These are phyloP conservation scores for Diplazon laetatorius DNA, from an alignment of 2,888 invertebrate species.

Conservation along the genomic window DNA sequence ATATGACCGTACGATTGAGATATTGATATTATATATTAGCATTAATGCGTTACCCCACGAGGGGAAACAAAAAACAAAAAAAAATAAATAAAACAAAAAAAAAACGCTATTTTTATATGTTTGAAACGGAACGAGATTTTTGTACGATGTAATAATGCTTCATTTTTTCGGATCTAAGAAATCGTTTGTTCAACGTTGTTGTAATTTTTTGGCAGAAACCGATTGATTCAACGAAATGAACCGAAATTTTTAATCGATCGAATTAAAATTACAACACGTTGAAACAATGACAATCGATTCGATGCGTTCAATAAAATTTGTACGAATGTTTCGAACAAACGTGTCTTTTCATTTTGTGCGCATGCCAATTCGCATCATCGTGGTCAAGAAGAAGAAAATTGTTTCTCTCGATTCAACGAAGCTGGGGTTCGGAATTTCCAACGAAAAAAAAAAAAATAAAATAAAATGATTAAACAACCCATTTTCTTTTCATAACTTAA, in stretches of 20 bases:
- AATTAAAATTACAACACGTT: neutral
- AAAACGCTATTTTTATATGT: slow-evolving; percentile 61
- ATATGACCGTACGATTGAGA: neutral
- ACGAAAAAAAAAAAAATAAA: neutral
- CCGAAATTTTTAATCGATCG: no score
- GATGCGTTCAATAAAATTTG: no score
- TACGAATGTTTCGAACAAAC: no score
- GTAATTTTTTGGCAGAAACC: neutral
- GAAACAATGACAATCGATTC: no score
- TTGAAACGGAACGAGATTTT: slow-evolving; percentile 39
- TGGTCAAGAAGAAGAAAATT: neutral
- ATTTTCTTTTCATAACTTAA: slow-evolving; percentile 67
- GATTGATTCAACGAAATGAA: no score
- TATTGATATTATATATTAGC: slow-evolving; percentile 17
- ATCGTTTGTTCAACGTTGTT: neutral
- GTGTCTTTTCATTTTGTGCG: no score
- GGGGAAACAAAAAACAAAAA: no score
- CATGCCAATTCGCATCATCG: no score
- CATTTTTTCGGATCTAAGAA: slow-evolving; percentile 19
- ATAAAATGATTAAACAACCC: no score
- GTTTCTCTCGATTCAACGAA: neutral
- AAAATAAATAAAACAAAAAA: slow-evolving; percentile 45
- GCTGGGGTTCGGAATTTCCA: no score
- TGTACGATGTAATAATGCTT: slow-evolving; percentile 27
- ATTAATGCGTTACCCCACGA: neutral